phyloP scores from a whole-genome alignment of 2,797 vertebrate species.

The Anas bernieri region DNA sequence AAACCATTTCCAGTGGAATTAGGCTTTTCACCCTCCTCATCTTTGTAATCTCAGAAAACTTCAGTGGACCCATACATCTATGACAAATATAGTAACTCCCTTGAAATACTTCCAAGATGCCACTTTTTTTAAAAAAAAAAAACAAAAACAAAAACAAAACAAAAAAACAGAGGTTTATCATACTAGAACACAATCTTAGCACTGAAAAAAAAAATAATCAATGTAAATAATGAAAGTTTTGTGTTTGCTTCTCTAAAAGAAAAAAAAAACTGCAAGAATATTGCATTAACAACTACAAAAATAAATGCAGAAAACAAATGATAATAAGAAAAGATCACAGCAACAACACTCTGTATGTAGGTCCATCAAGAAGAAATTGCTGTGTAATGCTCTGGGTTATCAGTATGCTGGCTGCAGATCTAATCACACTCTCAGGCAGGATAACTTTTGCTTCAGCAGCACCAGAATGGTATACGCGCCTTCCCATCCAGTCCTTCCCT shows the following conservation, averaged over 20 bases:
- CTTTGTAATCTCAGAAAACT: background rate
- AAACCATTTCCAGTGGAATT: too few species aligned
- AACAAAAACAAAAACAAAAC: background rate
- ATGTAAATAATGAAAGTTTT: background rate
- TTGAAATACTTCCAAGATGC: background rate
- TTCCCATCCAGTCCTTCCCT: background rate
- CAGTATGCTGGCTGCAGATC: background rate
- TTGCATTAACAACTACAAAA: background rate
- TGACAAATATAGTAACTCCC: background rate
- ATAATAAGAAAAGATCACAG: background rate
- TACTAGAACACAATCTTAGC: background rate
- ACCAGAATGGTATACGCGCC: background rate
- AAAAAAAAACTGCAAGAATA: background rate
- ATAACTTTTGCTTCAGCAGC: background rate
- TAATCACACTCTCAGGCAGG: background rate
- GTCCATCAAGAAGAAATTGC: background rate
- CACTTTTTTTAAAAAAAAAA: background rate
- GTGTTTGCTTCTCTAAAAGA: background rate
- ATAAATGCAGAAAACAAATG: background rate
- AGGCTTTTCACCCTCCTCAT: background rate
- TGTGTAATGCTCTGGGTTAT: background rate
- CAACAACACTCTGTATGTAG: background rate
- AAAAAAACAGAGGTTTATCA: background rate
- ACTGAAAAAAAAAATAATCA: background rate
- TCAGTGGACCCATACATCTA: background rate